Base-by-base conservation (phyloP, 2,113 vertebrate genomes). In the Pyrgilauda ruficollis region DNA sequence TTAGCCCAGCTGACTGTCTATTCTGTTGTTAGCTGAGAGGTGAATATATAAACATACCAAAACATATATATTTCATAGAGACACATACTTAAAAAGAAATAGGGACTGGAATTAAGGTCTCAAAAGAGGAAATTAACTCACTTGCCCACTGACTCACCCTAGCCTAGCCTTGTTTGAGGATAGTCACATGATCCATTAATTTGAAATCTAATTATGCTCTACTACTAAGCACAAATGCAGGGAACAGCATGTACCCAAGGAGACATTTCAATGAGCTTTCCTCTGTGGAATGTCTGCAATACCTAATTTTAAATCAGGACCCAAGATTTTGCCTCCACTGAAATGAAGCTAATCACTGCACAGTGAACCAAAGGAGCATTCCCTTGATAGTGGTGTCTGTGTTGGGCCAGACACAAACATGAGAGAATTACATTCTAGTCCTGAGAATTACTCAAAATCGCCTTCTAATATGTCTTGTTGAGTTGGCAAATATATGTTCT, bases 291-390 rank as follows among this genome's bases (percentile, higher is more conserved):
- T 10, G 86, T 96, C 96, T 97, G 97, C 95, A 93, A 81, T 83
- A 92, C 47, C 95, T 98, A 97, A 97, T 97, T 97, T 98, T 97
- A 97, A 97, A 96, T 86, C 77, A 69, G 82, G 81, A 87, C 64
- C 93, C 83, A 92, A 94, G 94, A 96, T 94, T 95, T 96, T 79
- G 87, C 88, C 95, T 97, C 96, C 59, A 69, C 55, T 95, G 89
- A 94, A 94, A 97, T 89, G 75, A 96, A 98, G 70, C 43, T 96
- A 79, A 94, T 95, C 68, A 89, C 59, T 77, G 86, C 62, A 89
- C 59, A 88, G 46, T 47, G 59, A 97, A 90, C 46, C 66, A 90
- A 96, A 95, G 91, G 64, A 91, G 31, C 84, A 94, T 70, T 69
- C 47, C 82, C 46, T 86, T 96, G 74, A 91, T 67, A 90, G 80